Conservation (phyloP, 2,888 invertebrate species). For the Rugalucina vietnamica region DNA sequence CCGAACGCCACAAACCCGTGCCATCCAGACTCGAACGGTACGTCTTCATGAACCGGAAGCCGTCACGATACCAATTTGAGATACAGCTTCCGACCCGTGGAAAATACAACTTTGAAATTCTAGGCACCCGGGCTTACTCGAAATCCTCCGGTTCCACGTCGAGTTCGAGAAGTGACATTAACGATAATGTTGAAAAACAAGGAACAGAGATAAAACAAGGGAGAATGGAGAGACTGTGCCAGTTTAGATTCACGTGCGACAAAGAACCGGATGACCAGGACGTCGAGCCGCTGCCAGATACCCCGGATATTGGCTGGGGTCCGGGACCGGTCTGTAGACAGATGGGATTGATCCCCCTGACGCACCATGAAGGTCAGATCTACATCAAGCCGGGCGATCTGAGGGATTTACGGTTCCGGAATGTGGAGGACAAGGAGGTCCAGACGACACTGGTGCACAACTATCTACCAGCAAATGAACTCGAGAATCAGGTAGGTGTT, state of each 20-base stretch:
- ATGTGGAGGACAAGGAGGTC: slow-evolving; percentile 56
- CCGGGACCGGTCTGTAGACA: slow-evolving; percentile 58
- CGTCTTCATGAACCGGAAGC: slow-evolving; percentile 62
- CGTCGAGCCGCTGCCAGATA: slow-evolving; percentile 59
- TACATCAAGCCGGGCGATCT: slow-evolving; percentile 59
- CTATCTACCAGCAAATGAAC: slow-evolving; percentile 49
- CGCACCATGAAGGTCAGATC: slow-evolving; percentile 61
- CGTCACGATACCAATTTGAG: slow-evolving; percentile 58
- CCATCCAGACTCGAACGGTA: slow-evolving; percentile 50
- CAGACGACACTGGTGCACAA: slow-evolving; percentile 57
- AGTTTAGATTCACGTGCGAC: slow-evolving; percentile 59
- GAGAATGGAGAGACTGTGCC: slow-evolving; percentile 41
- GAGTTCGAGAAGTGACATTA: background rate
- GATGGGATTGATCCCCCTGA: slow-evolving; percentile 56
- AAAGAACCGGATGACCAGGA: slow-evolving; percentile 48
- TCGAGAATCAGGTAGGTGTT: slow-evolving; percentile 56
- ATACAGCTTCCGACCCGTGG: slow-evolving; percentile 62
- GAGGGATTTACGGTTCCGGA: slow-evolving; percentile 57
- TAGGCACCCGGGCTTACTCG: background rate
- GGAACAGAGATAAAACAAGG: background rate
- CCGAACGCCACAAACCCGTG: background rate
- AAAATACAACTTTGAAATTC: slow-evolving; percentile 60
- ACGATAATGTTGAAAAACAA: background rate
- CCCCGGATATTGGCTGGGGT: slow-evolving; percentile 67
- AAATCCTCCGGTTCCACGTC: too few species aligned